Base-by-base conservation (phyloP, 2,113 vertebrate genomes). In the Catagonus wagneri region DNA sequence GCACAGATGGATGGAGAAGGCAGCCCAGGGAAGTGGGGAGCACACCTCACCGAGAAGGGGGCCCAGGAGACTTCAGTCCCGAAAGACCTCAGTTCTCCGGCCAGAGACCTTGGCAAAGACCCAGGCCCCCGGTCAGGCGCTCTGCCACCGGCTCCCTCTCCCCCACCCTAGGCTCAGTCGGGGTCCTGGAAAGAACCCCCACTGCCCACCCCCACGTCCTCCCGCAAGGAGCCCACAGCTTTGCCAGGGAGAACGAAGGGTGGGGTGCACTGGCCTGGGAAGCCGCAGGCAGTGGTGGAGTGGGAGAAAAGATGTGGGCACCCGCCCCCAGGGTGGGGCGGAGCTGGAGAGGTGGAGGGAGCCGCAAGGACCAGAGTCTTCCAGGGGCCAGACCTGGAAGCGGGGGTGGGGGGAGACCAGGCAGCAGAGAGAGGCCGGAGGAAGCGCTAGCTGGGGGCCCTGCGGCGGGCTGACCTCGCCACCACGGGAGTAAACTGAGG, bases 381-480 rank as follows among this genome's bases (percentile, higher is more conserved):
- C 1, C 23, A 2, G 4, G 13, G 32, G 19, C 34, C 2, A 61
- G 27, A n/a, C 58, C 7, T n/a, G n/a, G n/a, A n/a, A n/a, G n/a
- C n/a, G n/a, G n/a, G n/a, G n/a, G n/a, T n/a, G n/a, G n/a, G 60
- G 1, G 39, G 60, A 44, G 56, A 6, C 52, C 10, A 4, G 32
- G 44, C 56, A 44, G 63, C 0, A 44, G 44, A 44, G 1, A n/a
- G 89, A 75, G 54, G 25, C 23, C 0, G 1, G 25, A 9, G 0
- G 9, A 56, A 7, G 1, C 2, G 20, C 63, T 27, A 10, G 0
- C 44, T 7, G 14, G 1, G 84, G 0, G 0, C 29, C 54, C 54
- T 22, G 2, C 0, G 0, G 2, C 23, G 27, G 12, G 58, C 68
- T 3, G 19, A 87, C 54, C 23, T 39, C 23, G 11, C 1, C 0